Conservation (phyloP, 2,113 vertebrate genomes). For the Bos taurus region DNA sequence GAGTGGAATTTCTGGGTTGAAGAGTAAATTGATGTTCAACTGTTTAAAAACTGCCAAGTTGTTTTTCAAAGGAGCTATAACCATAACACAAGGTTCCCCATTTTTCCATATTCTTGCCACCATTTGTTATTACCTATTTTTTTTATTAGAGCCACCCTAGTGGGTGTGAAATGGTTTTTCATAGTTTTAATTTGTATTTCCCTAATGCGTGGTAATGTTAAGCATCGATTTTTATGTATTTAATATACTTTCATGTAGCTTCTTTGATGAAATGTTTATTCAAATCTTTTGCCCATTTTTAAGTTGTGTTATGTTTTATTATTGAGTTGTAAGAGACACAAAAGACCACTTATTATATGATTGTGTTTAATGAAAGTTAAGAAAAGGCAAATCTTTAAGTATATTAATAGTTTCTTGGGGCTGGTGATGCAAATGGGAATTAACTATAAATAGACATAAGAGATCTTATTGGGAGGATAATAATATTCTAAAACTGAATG, state of each 20-base stretch:
- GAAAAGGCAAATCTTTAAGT: neutral
- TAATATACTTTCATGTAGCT: neutral
- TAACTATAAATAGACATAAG: neutral
- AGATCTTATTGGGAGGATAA: neutral
- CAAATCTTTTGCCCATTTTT: neutral
- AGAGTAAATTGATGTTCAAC: neutral
- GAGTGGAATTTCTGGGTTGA: neutral
- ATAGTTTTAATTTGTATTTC: neutral
- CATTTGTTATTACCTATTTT: neutral
- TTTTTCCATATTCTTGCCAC: neutral
- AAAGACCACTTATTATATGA: neutral
- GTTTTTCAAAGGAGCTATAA: neutral
- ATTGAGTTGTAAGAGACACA: neutral
- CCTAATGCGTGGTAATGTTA: neutral
- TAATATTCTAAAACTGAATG: neutral
- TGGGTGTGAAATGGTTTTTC: neutral
- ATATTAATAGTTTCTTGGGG: neutral
- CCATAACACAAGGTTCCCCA: neutral
- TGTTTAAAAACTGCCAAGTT: neutral
- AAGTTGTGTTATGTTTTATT: neutral
- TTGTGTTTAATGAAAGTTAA: neutral
- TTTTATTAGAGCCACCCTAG: neutral
- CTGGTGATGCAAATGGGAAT: neutral
- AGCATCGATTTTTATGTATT: neutral
- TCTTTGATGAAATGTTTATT: neutral